Evolutionary conservation across 2,797 vertebrate genomes (phyloP).

Genomic region (Prionace glauca): DNA sequence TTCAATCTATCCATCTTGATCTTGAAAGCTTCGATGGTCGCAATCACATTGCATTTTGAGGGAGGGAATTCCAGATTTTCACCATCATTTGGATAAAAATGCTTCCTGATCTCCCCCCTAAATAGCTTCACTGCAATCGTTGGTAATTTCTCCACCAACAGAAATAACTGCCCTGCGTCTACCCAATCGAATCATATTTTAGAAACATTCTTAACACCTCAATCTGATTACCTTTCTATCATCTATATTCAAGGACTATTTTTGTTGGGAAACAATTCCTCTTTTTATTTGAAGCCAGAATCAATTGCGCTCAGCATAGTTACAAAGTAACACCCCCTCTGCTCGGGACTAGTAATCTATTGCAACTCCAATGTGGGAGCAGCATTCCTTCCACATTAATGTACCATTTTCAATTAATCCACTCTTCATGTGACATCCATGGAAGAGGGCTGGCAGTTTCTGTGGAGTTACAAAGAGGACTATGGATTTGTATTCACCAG

Average conservation of each 20-base stretch:
- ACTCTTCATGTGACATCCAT: not conserved
- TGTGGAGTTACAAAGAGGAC: not conserved
- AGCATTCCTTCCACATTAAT: not conserved
- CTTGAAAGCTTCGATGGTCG: not conserved
- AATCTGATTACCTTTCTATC: not conserved
- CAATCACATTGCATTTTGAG: not conserved
- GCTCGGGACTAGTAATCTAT: not conserved
- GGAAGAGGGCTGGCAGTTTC: not conserved
- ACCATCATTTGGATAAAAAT: not conserved
- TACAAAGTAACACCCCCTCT: no score
- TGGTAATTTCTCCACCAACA: not conserved
- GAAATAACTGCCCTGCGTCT: not conserved
- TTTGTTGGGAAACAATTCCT: not conserved
- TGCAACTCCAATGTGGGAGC: not conserved
- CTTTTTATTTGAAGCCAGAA: not conserved
- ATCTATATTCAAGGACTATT: not conserved
- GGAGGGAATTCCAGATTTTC: not conserved
- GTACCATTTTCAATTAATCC: not conserved
- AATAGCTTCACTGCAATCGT: not conserved
- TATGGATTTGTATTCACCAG: not conserved
- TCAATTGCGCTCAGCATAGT: not conserved
- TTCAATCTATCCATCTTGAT: not conserved
- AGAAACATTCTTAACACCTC: not conserved
- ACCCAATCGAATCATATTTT: not conserved
- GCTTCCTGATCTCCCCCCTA: not conserved